phyloP scores from a whole-genome alignment of 2,797 vertebrate genomes.

The Notamacropus eugenii region DNA sequence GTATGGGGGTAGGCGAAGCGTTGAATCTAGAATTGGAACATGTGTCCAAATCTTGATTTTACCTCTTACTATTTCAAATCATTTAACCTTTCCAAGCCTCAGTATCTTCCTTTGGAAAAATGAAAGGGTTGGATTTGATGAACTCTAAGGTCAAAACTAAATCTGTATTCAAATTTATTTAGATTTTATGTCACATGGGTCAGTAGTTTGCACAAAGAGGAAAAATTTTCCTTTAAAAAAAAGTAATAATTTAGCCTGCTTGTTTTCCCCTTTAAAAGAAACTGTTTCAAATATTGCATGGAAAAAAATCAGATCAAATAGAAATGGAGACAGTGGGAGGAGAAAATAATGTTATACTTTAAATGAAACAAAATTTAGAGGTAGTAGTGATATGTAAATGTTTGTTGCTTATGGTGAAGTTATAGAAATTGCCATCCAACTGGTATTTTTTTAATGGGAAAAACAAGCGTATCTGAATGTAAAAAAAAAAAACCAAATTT shows the following conservation, averaged over 20 bases:
- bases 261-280: conserved; percentile 45
- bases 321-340: conserved; percentile 11
- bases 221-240: conserved; percentile 6
- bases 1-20: not conserved
- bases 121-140: not conserved
- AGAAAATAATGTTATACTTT: conserved; percentile 18
- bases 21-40: not conserved
- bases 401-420: conserved; percentile 19
- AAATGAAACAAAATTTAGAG: not conserved
- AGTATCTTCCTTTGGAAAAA: not conserved
- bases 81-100: not conserved
- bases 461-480: conserved; percentile 29
- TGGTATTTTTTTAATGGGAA: not conserved
- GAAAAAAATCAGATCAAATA: conserved; percentile 49
- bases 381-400: conserved; percentile 14
- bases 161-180: not conserved
- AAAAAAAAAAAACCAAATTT: conserved; percentile 25
- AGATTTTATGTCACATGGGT: conserved; percentile 14
- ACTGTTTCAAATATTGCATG: conserved; percentile 55
- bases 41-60: not conserved
- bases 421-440: conserved; percentile 34
- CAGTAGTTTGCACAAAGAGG: conserved; percentile 38
- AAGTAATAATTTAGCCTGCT: not conserved
- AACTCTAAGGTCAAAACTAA: not conserved
- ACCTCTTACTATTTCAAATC: not conserved